Evolutionary conservation across 1,140 invertebrate species (phyloP).

Genomic region (Diabrotica virgifera): DNA sequence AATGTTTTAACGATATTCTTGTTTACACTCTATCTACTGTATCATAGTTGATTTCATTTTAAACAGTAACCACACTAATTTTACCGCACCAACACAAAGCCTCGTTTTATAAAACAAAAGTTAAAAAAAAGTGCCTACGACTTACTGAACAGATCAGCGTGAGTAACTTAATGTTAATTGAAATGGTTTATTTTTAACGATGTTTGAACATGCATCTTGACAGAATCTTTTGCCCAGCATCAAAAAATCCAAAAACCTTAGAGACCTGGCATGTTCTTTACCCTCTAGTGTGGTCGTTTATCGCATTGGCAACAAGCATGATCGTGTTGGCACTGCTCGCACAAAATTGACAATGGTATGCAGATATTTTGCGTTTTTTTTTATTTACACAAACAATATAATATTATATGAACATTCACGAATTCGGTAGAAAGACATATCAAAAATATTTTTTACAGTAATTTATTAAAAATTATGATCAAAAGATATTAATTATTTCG

Average conservation of each 20-base stretch:
- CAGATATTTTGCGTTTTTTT: slow-evolving; percentile 31
- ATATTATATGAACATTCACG: not conserved
- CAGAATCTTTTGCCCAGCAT: slow-evolving; percentile 34
- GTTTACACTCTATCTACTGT: too few relatives aligned
- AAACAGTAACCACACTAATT: too few relatives aligned
- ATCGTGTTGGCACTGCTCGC: slow-evolving; percentile 49
- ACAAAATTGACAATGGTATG: slow-evolving; percentile 47
- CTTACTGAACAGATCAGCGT: too few relatives aligned
- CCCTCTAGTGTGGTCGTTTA: slow-evolving; percentile 45
- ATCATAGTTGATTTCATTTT: too few relatives aligned
- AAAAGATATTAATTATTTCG: too few relatives aligned
- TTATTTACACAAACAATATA: slow-evolving; percentile 5
- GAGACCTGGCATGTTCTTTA: slow-evolving; percentile 47
- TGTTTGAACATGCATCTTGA: slow-evolving; percentile 21
- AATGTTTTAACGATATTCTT: too few relatives aligned
- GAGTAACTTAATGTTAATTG: slow-evolving; percentile 41
- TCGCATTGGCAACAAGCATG: slow-evolving; percentile 49
- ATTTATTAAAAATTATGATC: too few relatives aligned
- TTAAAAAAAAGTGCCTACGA: too few relatives aligned
- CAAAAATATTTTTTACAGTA: too few relatives aligned
- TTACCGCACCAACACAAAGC: too few relatives aligned
- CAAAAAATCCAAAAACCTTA: slow-evolving; percentile 42
- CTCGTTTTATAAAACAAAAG: too few relatives aligned
- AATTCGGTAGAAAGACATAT: slow-evolving; percentile 2
- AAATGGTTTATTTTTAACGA: slow-evolving; percentile 22